These are phyloP conservation scores for Sylvilagus bachmani DNA, from an alignment of 2,113 vertebrate genomes.

Conservation along the genomic window DNA sequence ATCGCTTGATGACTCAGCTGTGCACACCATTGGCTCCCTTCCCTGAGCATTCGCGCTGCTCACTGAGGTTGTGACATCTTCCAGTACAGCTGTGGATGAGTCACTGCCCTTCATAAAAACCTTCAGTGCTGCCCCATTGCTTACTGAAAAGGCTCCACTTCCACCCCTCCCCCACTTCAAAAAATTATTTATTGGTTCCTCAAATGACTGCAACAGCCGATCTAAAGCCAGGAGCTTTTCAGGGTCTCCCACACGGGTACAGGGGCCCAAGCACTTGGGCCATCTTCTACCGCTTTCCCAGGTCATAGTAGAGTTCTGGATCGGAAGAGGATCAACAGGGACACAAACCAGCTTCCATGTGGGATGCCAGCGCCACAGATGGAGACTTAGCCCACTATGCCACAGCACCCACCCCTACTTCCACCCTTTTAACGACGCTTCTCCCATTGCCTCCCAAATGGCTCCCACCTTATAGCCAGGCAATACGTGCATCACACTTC, in stretches of 20 bases:
- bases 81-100: neutral
- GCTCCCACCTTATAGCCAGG: neutral
- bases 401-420: neutral
- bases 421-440: neutral
- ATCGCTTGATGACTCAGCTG: neutral
- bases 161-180: too few species aligned
- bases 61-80: neutral
- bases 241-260: too few species aligned
- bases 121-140: accelerated
- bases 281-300: too few species aligned
- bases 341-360: too few species aligned
- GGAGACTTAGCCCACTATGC: too few species aligned
- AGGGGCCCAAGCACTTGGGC: too few species aligned
- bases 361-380: too few species aligned
- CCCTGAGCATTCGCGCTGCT: neutral
- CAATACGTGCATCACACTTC: neutral
- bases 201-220: too few species aligned
- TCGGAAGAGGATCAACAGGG: too few species aligned
- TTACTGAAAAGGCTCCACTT: neutral
- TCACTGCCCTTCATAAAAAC: neutral
- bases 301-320: too few species aligned
- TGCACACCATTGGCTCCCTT: neutral
- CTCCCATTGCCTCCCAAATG: neutral
- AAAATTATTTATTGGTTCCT: too few species aligned
- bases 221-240: too few species aligned